Percentiles rank a stretch among this genome's conserved stretches.
Evolutionary conservation across 1,140 invertebrate genomes (phyloP).

Genomic region (Pseudobourletiella spinata): DNA sequence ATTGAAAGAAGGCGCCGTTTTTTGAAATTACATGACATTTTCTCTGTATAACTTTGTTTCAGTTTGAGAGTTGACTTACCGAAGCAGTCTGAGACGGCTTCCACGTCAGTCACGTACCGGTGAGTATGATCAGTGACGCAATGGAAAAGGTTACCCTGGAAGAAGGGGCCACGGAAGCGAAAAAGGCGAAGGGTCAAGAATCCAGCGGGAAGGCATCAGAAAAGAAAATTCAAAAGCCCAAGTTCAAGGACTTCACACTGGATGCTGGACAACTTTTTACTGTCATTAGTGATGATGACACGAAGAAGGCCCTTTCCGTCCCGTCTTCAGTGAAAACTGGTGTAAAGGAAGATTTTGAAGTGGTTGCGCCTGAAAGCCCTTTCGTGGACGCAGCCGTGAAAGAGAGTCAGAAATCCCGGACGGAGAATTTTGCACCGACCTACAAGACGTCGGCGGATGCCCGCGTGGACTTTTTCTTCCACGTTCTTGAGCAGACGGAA

Average conservation of each 20-base stretch:
- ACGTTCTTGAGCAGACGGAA: constrained; percentile 28
- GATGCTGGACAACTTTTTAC: neutral
- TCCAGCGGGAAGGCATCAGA: neutral
- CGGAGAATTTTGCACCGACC: constrained; percentile 23
- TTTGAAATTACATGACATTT: too few relatives aligned
- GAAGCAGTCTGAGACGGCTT: too few relatives aligned
- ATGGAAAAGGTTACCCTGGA: too few relatives aligned
- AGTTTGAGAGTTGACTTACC: too few relatives aligned
- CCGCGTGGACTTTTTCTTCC: constrained; percentile 30
- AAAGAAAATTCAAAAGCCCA: neutral
- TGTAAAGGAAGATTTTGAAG: constrained; percentile 1
- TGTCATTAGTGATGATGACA: neutral
- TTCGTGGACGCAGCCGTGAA: constrained; percentile 3
- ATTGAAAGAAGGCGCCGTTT: too few relatives aligned
- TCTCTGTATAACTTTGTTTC: too few relatives aligned
- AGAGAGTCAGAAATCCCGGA: neutral
- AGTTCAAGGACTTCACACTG: constrained; percentile 3
- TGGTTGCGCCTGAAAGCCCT: neutral
- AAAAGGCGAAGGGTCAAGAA: too few relatives aligned
- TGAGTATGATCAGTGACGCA: too few relatives aligned
- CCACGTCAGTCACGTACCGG: too few relatives aligned
- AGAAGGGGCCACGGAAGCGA: too few relatives aligned
- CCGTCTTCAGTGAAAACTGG: neutral
- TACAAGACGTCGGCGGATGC: constrained; percentile 21
- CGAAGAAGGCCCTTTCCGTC: neutral